Percentiles rank a stretch among this genome's conserved stretches.
Evolutionary conservation across 2,113 vertebrate species (phyloP).

Genomic region (Tapirus terrestris): DNA sequence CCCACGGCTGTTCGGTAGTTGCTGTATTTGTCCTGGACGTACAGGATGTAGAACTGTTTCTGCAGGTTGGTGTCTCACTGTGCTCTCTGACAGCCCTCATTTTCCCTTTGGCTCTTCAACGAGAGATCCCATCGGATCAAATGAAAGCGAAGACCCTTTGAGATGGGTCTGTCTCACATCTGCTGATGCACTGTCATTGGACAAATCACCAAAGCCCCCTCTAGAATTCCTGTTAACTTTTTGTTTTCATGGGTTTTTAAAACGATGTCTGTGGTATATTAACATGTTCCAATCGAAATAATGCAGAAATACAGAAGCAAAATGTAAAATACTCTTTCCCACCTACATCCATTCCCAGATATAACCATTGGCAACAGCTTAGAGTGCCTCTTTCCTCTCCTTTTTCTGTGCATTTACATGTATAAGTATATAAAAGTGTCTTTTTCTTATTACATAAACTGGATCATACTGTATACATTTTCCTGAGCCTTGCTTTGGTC

Average conservation of each 20-base stretch:
- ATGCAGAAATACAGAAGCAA: slow-evolving; percentile 53
- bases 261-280: not conserved
- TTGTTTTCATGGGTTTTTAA: slow-evolving; percentile 43
- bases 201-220: not conserved
- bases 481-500: slow-evolving; percentile 27
- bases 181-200: not conserved
- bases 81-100: not conserved
- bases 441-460: slow-evolving; percentile 50
- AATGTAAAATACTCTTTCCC: slow-evolving; percentile 41
- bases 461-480: not conserved
- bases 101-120: not conserved
- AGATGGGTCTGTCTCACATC: not conserved
- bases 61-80: not conserved
- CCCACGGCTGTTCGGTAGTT: not conserved
- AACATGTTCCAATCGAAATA: slow-evolving; percentile 13
- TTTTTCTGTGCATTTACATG: slow-evolving; percentile 8
- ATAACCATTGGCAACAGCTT: not conserved
- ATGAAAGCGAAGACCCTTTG: not conserved
- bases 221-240: not conserved
- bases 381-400: not conserved
- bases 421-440: not conserved
- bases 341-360: slow-evolving; percentile 34
- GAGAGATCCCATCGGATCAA: not conserved
- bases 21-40: not conserved
- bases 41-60: not conserved